Percentiles rank a stretch among this genome's conserved stretches.
These are phyloP conservation scores for Cherax quadricarinatus DNA, from an alignment of 1,140 invertebrate genomes.

Conservation along the genomic window DNA sequence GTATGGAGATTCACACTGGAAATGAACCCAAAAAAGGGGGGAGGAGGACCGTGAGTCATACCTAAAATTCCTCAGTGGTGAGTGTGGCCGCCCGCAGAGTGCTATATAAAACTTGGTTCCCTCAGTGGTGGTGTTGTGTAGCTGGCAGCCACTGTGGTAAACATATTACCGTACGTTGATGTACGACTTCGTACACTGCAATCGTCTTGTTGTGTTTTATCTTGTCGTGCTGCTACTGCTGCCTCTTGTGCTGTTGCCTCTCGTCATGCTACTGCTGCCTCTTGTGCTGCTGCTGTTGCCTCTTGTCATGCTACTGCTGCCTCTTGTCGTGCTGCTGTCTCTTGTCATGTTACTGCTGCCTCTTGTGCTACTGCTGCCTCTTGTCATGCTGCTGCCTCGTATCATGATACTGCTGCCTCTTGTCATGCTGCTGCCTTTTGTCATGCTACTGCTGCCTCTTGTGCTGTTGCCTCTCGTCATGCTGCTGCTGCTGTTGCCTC, in stretches of 20 bases:
- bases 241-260: neutral
- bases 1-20: no score
- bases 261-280: neutral
- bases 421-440: no score
- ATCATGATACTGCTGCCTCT: no score
- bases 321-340: neutral
- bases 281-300: no score
- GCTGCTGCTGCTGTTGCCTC: no score
- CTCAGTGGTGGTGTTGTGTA: neutral
- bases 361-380: no score
- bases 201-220: neutral
- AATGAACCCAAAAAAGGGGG: no score
- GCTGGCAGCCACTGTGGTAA: neutral
- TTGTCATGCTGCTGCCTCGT: no score
- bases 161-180: neutral
- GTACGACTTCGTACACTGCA: neutral
- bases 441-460: no score
- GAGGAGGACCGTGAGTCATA: neutral
- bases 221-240: neutral
- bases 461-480: no score
- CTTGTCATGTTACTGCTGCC: no score
- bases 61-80: conserved; percentile 22
- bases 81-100: neutral
- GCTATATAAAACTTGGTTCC: neutral
- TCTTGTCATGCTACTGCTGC: neutral